Percentiles rank a stretch among this genome's conserved stretches.
These are phyloP conservation scores for Hystrix brachyura DNA, from an alignment of 2,113 vertebrate genomes.

Conservation along the genomic window DNA sequence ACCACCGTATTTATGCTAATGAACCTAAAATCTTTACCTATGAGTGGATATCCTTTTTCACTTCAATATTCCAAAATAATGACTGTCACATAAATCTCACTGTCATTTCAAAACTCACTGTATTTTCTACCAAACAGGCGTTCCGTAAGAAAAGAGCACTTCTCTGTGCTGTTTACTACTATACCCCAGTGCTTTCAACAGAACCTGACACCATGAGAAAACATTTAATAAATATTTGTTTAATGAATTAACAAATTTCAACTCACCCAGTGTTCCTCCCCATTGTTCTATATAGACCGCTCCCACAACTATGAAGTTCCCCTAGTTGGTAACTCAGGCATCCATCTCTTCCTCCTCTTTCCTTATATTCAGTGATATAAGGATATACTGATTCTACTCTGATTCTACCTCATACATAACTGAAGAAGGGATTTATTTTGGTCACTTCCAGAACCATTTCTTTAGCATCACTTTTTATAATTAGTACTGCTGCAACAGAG, in stretches of 20 bases:
- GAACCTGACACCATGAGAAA: background rate
- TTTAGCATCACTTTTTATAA: background rate
- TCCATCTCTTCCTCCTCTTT: background rate
- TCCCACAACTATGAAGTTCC: background rate
- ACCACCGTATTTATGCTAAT: background rate
- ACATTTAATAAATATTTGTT: background rate
- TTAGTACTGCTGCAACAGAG: background rate
- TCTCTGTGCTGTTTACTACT: background rate
- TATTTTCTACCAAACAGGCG: background rate
- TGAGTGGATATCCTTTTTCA: background rate
- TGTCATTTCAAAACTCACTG: background rate
- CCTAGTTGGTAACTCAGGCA: background rate
- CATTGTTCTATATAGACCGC: background rate
- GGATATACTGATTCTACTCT: background rate
- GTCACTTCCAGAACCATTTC: constrained; percentile 3
- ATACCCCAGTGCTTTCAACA: background rate
- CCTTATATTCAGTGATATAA: background rate
- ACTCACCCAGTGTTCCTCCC: background rate
- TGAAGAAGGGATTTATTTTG: constrained; percentile 32
- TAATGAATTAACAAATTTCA: constrained; percentile 43
- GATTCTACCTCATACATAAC: background rate
- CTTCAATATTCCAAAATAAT: constrained; percentile 26
- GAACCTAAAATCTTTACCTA: constrained; percentile 29
- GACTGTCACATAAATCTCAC: background rate
- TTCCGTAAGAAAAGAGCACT: background rate